Base-by-base conservation (phyloP, 2,797 vertebrate genomes). In the Fistularia commersonii region DNA sequence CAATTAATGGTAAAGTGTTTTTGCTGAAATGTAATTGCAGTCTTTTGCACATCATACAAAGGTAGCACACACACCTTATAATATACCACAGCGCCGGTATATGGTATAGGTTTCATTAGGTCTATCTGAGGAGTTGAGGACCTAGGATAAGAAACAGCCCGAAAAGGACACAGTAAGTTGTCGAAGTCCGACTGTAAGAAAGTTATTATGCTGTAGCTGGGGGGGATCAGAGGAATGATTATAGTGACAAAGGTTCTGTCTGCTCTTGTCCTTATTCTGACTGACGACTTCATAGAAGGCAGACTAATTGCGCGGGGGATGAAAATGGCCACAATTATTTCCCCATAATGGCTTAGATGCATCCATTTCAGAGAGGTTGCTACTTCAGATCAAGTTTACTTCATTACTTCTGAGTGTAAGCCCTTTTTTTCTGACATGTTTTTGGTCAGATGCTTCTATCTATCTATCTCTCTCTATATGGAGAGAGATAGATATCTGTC, bases 291-390 rank as follows among this genome's bases (percentile, higher is more conserved):
- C 77, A 77, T 62, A 81, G 77, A 81, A 72, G 61, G 73, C 61
- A 70, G 68, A 75, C 67, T 83, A 85, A 89, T 83, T 86, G 76
- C 59, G 40, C 46, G 45, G 64, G 60, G 76, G 69, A 85, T 79
- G 61, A 81, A 84, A 84, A 75, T 79, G 74, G 67, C 71, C 69
- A 79, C 72, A 81, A 81, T 85, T 86, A 86, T 85, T 83, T 76
- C 64, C 54, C 69, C 64, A 73, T 77, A 79, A 86, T 77, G 70
- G 70, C 61, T 60, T 70, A 76, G 74, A 80, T 82, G 66, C 66
- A 66, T 70, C 59, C 48, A 72, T 78, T 81, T 81, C 64, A 87
- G 72, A 57, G 63, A 63, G 54, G 57, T 55, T 72, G 70, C 52
- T 76, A 75, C 66, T 80, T 78, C 60, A 75, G 44, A 70, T 72